Conservation (phyloP, 2,797 vertebrate species). For the Botia almorhae region DNA sequence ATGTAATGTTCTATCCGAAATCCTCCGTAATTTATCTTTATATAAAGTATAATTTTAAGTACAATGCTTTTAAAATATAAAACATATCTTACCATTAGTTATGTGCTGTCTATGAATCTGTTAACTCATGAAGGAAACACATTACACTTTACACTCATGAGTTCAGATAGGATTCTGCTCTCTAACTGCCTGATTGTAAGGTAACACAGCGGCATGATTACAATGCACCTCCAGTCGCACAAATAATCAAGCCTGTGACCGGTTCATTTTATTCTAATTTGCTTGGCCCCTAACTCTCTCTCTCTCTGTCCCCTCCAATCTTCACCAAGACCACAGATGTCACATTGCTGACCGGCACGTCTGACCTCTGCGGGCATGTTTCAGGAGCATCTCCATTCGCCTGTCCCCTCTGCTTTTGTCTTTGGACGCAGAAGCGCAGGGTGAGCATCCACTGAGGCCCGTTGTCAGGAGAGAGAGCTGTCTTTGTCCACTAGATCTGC, state of each 20-base stretch:
- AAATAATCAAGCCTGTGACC: slow-evolving; percentile 46
- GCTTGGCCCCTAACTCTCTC: slow-evolving; percentile 41
- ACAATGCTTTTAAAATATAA: neutral
- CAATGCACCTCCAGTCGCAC: slow-evolving; percentile 36
- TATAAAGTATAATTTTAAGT: neutral
- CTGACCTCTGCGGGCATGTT: slow-evolving; percentile 37
- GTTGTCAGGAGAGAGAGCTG: slow-evolving; percentile 55
- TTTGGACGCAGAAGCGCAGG: slow-evolving; percentile 44
- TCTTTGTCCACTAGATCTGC: slow-evolving; percentile 55
- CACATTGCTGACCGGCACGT: slow-evolving; percentile 16
- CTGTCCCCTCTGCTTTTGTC: slow-evolving; percentile 51
- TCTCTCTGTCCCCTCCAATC: slow-evolving; percentile 25
- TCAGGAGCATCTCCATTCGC: neutral
- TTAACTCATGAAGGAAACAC: neutral
- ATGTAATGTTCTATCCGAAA: neutral
- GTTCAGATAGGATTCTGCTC: neutral
- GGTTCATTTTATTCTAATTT: slow-evolving; percentile 55
- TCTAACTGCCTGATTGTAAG: neutral
- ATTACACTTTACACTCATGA: slow-evolving; percentile 12
- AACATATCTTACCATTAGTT: neutral
- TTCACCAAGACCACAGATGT: slow-evolving; percentile 43
- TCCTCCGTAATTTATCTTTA: neutral
- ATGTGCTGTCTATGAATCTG: neutral
- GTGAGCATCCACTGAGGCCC: slow-evolving; percentile 30
- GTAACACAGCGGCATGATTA: slow-evolving; percentile 30